phyloP scores from a whole-genome alignment of 30 jellyfish, hydroid and myxozoan species.

The Aurelia aurita complex sp. Pacific region DNA sequence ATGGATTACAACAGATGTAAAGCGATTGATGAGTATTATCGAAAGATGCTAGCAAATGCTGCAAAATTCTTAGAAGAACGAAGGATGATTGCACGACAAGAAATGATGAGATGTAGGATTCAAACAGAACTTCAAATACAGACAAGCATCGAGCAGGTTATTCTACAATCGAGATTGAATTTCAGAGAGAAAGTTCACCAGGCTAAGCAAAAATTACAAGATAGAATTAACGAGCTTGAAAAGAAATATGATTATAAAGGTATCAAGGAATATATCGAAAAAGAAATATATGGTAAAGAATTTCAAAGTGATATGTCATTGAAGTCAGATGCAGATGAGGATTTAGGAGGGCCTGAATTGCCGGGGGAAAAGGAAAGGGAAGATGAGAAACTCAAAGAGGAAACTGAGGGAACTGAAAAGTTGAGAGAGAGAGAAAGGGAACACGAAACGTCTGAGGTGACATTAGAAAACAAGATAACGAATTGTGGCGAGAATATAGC shows the following conservation, averaged over 20 bases:
- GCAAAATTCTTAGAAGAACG: slow-evolving; percentile 40
- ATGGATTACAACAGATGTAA: too few species aligned
- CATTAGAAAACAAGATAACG: neutral
- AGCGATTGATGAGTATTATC: slow-evolving; percentile 2
- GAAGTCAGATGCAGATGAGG: neutral
- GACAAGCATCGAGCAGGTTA: slow-evolving; percentile 21
- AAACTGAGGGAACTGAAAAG: neutral
- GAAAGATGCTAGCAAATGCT: slow-evolving; percentile 15
- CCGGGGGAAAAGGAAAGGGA: neutral
- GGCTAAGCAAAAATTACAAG: slow-evolving; percentile 24
- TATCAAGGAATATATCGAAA: neutral
- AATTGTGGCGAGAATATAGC: neutral
- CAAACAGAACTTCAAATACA: slow-evolving; percentile 45
- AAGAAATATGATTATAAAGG: neutral
- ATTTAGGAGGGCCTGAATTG: neutral
- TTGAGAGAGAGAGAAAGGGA: neutral
- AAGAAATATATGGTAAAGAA: neutral
- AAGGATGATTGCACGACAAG: slow-evolving; percentile 41
- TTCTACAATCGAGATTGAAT: slow-evolving; percentile 40
- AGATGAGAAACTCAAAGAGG: neutral
- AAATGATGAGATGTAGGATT: slow-evolving; percentile 46
- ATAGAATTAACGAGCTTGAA: slow-evolving; percentile 6
- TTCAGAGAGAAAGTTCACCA: slow-evolving; percentile 34
- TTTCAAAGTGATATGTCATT: neutral
- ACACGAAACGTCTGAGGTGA: neutral